A percentile compares a stretch with the other conserved stretches of the same genome.
Evolutionary conservation across 2,113 vertebrate genomes (phyloP).

Genomic region (Pionites leucogaster): DNA sequence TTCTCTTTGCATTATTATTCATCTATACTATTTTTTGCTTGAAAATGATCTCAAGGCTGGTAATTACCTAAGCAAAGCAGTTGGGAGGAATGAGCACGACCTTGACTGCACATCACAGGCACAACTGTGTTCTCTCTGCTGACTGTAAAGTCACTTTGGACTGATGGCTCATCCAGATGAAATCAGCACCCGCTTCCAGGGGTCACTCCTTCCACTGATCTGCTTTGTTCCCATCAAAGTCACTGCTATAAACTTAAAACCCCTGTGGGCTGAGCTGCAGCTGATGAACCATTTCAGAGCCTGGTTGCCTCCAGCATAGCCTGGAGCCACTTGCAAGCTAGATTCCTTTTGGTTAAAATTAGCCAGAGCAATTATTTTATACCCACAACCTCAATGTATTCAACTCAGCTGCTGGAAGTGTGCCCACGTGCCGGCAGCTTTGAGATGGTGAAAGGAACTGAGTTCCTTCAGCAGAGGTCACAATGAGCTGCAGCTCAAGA

Average conservation of each 20-base stretch:
- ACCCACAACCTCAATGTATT: background rate
- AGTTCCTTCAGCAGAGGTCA: conserved; percentile 45
- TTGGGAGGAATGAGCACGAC: background rate
- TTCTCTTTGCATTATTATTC: background rate
- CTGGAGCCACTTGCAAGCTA: background rate
- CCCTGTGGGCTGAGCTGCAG: background rate
- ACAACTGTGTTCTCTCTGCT: background rate
- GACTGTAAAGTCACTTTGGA: background rate
- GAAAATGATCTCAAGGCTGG: background rate
- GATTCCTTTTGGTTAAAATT: conserved; percentile 61
- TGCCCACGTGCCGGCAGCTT: conserved; percentile 24
- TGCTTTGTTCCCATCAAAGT: background rate
- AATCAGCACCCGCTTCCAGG: background rate
- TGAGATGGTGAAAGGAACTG: conserved; percentile 25
- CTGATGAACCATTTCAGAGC: background rate
- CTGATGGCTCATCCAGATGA: background rate
- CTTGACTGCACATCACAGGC: background rate
- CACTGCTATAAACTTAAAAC: background rate
- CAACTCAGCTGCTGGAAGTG: conserved; percentile 4
- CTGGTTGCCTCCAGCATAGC: background rate
- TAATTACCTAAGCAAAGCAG: conserved; percentile 46
- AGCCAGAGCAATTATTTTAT: conserved; percentile 44
- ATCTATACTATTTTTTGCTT: background rate
- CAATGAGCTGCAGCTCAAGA: conserved; percentile 39
- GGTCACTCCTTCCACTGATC: background rate